These are phyloP conservation scores for Ruditapes philippinarum DNA, from an alignment of 1,140 invertebrate genomes.

Conservation along the genomic window DNA sequence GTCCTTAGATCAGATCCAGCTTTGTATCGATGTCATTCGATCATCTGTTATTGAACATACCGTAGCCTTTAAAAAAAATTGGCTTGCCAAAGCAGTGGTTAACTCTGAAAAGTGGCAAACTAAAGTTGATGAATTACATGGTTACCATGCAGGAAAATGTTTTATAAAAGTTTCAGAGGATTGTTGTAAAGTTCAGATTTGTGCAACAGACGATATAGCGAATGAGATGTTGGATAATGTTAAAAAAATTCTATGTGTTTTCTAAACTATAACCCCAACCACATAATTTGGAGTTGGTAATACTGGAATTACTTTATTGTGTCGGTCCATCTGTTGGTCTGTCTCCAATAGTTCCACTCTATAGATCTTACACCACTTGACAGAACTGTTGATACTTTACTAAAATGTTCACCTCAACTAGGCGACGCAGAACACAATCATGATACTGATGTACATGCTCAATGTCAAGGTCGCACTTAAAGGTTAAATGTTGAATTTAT, in stretches of 20 bases:
- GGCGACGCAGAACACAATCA: no score
- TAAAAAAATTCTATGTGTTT: no score
- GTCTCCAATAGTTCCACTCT: not conserved
- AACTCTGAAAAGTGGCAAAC: not conserved
- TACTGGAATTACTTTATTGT: no score
- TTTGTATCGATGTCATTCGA: not conserved
- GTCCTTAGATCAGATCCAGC: not conserved
- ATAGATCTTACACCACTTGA: no score
- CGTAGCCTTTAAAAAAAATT: not conserved
- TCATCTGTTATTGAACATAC: not conserved
- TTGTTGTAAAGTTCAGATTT: not conserved
- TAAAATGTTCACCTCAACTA: no score
- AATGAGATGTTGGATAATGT: not conserved
- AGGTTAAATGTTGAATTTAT: no score
- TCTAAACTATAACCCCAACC: no score
- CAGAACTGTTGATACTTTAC: no score
- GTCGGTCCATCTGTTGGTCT: not conserved
- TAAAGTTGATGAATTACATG: not conserved
- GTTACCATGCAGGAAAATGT: not conserved
- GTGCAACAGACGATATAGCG: constrained; percentile 28
- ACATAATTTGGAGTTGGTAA: no score
- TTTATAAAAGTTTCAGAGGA: not conserved
- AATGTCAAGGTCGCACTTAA: no score
- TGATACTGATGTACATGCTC: no score
- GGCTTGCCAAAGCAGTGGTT: not conserved